Conservation (phyloP, 2,797 vertebrate species). For the Anniella stebbinsi region DNA sequence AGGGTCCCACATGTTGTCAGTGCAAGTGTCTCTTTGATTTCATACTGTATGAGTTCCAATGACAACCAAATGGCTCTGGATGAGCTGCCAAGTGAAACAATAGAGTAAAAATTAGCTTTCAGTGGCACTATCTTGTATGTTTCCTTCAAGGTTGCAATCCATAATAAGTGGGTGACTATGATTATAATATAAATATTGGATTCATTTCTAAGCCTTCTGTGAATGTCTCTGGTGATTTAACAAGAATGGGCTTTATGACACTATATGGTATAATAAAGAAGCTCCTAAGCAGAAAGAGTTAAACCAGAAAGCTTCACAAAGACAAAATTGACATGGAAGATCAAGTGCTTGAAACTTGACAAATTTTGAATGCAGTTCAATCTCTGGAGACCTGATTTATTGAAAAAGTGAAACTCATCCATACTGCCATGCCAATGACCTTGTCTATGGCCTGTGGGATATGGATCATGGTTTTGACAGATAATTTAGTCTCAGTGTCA, state of each 20-base stretch:
- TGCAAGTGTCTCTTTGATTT: conserved; percentile 34
- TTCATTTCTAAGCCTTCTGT: background rate
- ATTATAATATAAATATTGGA: background rate
- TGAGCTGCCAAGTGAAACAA: background rate
- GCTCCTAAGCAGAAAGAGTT: background rate
- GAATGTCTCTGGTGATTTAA: background rate
- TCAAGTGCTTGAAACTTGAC: background rate
- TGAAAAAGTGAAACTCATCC: conserved; percentile 36
- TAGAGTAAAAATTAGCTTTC: background rate
- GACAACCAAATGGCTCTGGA: conserved; percentile 30
- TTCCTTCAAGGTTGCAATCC: background rate
- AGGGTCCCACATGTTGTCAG: conserved; percentile 18
- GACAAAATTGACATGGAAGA: background rate
- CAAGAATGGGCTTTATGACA: background rate
- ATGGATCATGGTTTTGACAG: conserved; percentile 23
- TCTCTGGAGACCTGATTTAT: background rate
- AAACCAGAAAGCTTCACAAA: background rate
- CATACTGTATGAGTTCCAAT: conserved; percentile 6
- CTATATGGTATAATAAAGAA: background rate
- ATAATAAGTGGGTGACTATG: background rate
- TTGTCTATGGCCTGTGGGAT: conserved; percentile 2
- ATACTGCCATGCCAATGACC: background rate
- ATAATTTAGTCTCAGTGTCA: conserved; percentile 39
- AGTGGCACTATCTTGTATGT: conserved; percentile 1
- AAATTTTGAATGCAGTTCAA: background rate